Base-by-base conservation (phyloP, 2,797 vertebrate species). In the Ficedula albicollis region DNA sequence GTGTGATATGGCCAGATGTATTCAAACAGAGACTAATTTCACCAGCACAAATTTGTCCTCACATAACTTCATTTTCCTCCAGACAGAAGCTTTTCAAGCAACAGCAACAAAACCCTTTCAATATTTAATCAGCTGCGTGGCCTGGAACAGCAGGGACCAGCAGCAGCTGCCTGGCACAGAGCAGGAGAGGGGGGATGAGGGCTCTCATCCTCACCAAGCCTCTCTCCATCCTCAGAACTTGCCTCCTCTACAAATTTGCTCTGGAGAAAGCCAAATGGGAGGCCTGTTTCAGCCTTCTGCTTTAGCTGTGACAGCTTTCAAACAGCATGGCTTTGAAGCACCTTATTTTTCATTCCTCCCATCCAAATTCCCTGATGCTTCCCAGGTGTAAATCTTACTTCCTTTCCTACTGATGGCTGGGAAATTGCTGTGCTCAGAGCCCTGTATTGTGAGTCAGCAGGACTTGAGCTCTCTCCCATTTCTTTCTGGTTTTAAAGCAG, bases 111-210 rank as follows among this genome's bases (percentile, higher is more conserved):
- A 94, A 64, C 38, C 29, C n/a, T 92, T 85, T 96, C 89, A 97
- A 96, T 96, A 95, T 95, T 97, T 96, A 87, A 96, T 96, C 96
- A 96, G 93, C 93, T 93, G 95, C 46, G 0, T 25, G 80, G 84
- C 84, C 75, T 68, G 86, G 77, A 93, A 87, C 27, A 72, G 84
- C 5, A 0, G n/a, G 56, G 36, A 74, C 75, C 1, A 36, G 81
- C 87, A 90, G 87, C 90, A 93, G 85, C 87, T 87, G 95, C 80
- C 68, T 85, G 67, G 80, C 2, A 3, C 44, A 29, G 68, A n/a
- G 63, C 0, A 0, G 66, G 21, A 0, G 0, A 51, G n/a, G 39
- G 13, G 15, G 44, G 15, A 13, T 15, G 58, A 54, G 19, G 0
- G 3, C 56, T 95, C 26, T 55, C 12, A 10, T 48, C 64, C 72